Base-by-base conservation (phyloP, 2,888 invertebrate genomes). In the Nomada fabriciana region DNA sequence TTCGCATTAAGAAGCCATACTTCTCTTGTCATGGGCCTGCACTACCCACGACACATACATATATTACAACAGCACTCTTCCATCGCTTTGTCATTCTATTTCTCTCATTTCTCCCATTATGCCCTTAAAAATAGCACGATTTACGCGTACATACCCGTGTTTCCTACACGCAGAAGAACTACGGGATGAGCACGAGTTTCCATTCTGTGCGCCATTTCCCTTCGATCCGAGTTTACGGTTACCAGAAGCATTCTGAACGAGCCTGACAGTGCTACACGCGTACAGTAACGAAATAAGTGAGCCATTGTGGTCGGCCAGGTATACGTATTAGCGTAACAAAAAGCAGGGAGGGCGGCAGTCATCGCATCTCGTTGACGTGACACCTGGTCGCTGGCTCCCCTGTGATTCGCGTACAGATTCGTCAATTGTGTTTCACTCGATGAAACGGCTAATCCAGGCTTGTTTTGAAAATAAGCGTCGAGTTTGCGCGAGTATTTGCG, bases 391-490 rank as follows among this genome's bases (percentile, higher is more conserved):
- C 68, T 57, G 43, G 10, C 23, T n/a, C 71, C 83, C 65, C 63
- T 72, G 65, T 82, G 67, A 74, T 75, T 63, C 72, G 70, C 70
- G 53, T 47, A 55, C 57, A 75, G 60, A 65, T 10, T 50, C 20
- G 60, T 53, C 69, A 78, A 81, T 87, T 87, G 76, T 83, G 64
- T 72, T 53, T 78, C 73, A 47, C 79, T 68, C 75, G 65, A 74
- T 68, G 76, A 84, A 83, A 88, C 78, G 80, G 86, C 88, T 87
- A 86, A 89, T 86, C 82, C 85, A 53, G 72, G 67, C 86, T 74
- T 90, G 85, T 90, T 90, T 90, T 88, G 72, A 86, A 90, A 90
- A 90, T 90, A 89, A 86, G 76, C 87, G 76, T 59, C 78, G 20
- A 47, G 57, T 69, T 80, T 70, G 69, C 23, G 15, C 47, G 47